These are phyloP conservation scores for Bufo gargarizans DNA, from an alignment of 2,113 vertebrate species.

Conservation along the genomic window DNA sequence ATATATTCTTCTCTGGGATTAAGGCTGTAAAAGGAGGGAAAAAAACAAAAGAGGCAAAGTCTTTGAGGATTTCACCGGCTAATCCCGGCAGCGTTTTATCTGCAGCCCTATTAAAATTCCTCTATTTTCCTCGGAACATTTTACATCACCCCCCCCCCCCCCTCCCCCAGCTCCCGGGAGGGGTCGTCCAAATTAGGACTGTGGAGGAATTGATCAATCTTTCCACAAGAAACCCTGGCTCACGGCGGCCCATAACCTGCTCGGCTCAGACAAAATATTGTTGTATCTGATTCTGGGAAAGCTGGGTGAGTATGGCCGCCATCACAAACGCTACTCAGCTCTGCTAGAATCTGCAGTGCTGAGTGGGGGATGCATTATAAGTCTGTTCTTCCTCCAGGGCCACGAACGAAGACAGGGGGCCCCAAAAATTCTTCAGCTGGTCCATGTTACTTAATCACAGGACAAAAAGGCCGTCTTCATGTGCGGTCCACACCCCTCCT, in stretches of 20 bases:
- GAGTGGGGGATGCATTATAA: no score
- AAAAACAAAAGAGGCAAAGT: background rate
- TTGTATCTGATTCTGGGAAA: background rate
- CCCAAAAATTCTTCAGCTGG: no score
- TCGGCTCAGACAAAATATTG: no score
- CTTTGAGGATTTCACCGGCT: slow-evolving; percentile 37
- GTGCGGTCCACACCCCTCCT: no score
- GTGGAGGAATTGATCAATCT: background rate
- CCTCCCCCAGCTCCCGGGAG: background rate
- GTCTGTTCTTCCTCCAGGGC: no score
- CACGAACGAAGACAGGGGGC: no score
- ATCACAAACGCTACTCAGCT: background rate
- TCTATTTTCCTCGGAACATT: slow-evolving; percentile 13
- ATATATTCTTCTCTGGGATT: slow-evolving; percentile 35
- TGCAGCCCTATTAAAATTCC: slow-evolving; percentile 28
- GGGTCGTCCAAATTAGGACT: background rate
- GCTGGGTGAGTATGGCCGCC: background rate
- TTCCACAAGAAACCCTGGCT: slow-evolving; percentile 69
- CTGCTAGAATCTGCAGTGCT: background rate
- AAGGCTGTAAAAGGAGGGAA: background rate
- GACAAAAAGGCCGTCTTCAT: no score
- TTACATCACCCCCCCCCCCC: slow-evolving; percentile 4
- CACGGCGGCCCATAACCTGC: slow-evolving; percentile 32
- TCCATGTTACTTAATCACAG: no score
- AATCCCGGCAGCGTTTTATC: slow-evolving; percentile 25